Base-by-base conservation (phyloP, 1,140 invertebrate species). In the Pseudachorutes palmiensis region DNA sequence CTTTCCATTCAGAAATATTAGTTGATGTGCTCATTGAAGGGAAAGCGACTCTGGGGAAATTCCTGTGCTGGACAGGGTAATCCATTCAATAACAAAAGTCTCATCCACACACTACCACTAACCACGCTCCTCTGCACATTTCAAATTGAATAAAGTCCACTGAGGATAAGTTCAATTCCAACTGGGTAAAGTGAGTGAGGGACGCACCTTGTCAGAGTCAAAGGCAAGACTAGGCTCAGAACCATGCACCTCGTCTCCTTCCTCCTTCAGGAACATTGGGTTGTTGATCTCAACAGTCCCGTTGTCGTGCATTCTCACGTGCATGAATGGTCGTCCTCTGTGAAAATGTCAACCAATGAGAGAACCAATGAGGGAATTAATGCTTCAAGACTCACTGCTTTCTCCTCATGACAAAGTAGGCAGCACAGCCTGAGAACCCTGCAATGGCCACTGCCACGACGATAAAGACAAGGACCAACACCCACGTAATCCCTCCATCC, bases 241-340 rank as follows among this genome's bases (percentile, higher is more conserved):
- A 29, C 82, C 83, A 69, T 81, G 80, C 68, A 86, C 85, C 45
- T 81, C 80, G 72, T 87, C 86, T 32, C 85, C 86, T 45, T 83
- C 80, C 75, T 86, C 85, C 62, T 84, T 83, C 65, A 88, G 81
- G 78, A 90, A 92, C 81, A 92, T 91, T 14, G 90, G 90, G 80
- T 92, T 92, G 75, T 79, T 86, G 64, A 91, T 88, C 79, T 90
- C 89, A 74, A 90, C 83, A 65, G 80, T 81, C 5, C 73, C 75
- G 77, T 87, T 88, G 75, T 91, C 88, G 64, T 87, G 82, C 75
- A 92, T 86, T 19, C 89, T 81, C 32, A 87, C 85, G 79, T 92
- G 90, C 69, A 85, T 84, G 77, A 92, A 92, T 32, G 85, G 82
- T 72, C 82, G 80, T 29, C 82, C 83, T 72, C 82, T 87, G 36